Percentiles rank a stretch among this genome's conserved stretches.
phyloP scores from a whole-genome alignment of 2,888 invertebrate species.

The Drosophila ezoana region DNA sequence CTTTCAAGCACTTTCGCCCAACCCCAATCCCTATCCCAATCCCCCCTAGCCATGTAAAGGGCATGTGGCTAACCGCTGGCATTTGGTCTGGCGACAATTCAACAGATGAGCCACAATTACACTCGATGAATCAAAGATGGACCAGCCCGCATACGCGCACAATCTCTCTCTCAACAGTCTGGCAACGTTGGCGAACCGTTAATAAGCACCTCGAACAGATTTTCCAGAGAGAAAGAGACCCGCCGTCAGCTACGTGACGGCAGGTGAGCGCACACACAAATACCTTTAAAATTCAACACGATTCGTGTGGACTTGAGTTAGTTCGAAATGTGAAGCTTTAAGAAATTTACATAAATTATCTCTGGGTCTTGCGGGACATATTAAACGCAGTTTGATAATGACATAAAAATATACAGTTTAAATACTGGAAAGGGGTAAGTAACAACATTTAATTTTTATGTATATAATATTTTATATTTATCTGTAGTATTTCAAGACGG shows the following conservation, averaged over 20 bases:
- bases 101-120: slow-evolving; percentile 38
- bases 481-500: too few relatives aligned
- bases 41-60: slow-evolving; percentile 4
- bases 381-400: too few relatives aligned
- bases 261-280: slow-evolving; percentile 3
- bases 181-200: slow-evolving; percentile 15
- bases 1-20: slow-evolving; percentile 37
- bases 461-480: too few relatives aligned
- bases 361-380: too few relatives aligned
- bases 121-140: slow-evolving; percentile 45
- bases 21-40: background rate
- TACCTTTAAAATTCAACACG: slow-evolving; percentile 15
- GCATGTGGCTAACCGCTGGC: slow-evolving; percentile 28
- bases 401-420: too few relatives aligned
- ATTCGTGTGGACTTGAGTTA: background rate
- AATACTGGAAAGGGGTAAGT: too few relatives aligned
- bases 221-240: background rate
- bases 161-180: slow-evolving; percentile 3
- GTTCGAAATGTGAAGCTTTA: too few relatives aligned
- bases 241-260: slow-evolving; percentile 28
- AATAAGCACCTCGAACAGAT: slow-evolving; percentile 35
- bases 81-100: slow-evolving; percentile 30
- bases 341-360: too few relatives aligned
- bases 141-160: slow-evolving; percentile 21
- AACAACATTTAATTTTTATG: too few relatives aligned